These are phyloP conservation scores for Excalfactoria chinensis DNA, from an alignment of 2,113 vertebrate genomes.

Conservation along the genomic window DNA sequence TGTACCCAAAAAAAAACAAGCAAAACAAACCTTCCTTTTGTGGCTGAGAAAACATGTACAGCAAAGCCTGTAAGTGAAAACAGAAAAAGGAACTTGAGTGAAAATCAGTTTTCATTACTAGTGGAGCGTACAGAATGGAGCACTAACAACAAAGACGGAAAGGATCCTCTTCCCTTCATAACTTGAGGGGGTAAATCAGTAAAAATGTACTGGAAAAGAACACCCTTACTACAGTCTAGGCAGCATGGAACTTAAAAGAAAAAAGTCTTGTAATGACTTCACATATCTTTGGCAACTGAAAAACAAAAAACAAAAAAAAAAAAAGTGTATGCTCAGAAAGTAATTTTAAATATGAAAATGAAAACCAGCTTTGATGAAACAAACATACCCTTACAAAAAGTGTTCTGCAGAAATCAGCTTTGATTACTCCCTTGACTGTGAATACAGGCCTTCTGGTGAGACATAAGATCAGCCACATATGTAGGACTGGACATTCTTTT, in stretches of 20 bases:
- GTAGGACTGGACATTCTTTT: background rate
- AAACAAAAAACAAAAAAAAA: background rate
- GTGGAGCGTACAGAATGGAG: background rate
- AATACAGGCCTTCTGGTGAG: background rate
- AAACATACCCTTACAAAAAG: background rate
- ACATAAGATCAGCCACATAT: background rate
- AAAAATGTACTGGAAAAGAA: background rate
- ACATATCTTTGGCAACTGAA: background rate
- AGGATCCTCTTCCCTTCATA: background rate
- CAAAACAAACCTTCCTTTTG: background rate
- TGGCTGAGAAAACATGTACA: background rate
- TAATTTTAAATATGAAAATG: background rate
- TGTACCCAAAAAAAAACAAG: background rate
- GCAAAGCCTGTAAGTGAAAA: background rate
- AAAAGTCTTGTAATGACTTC: background rate
- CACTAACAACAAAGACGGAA: background rate
- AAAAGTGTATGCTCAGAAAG: background rate
- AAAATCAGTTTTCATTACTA: background rate
- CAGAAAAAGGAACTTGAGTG: rapidly evolving
- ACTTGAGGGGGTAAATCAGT: background rate
- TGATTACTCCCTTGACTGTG: background rate
- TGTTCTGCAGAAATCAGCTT: background rate
- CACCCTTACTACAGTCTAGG: background rate
- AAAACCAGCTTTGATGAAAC: background rate
- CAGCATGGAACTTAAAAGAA: background rate